Percentiles rank a stretch among this genome's conserved stretches.
These are phyloP conservation scores for Nothoprocta pentlandii DNA, from an alignment of 2,113 vertebrate species.

Conservation along the genomic window DNA sequence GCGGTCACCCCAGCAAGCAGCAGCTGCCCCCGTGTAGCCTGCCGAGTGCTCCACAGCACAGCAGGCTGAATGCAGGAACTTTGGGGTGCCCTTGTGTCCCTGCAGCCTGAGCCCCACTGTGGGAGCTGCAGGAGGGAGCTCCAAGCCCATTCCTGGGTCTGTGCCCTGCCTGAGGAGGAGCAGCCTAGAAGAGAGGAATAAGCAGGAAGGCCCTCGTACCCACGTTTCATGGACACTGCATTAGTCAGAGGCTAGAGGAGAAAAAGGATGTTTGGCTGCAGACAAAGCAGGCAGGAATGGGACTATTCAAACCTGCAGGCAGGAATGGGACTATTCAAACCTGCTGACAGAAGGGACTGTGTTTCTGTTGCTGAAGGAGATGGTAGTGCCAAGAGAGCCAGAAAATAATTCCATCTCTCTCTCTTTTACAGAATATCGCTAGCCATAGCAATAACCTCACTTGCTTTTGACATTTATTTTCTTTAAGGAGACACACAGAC, in stretches of 20 bases:
- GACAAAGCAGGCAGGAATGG: neutral
- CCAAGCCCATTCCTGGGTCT: neutral
- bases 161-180: neutral
- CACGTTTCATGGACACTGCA: neutral
- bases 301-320: too few relatives aligned
- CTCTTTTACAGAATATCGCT: neutral
- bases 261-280: neutral
- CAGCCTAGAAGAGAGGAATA: neutral
- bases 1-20: neutral
- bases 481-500: neutral
- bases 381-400: neutral
- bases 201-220: fast-evolving
- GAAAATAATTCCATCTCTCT: neutral
- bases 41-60: neutral
- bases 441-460: too few relatives aligned
- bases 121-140: too few relatives aligned
- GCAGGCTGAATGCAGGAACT: neutral
- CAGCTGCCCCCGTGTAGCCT: neutral
- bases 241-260: neutral
- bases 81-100: neutral
- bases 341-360: too few relatives aligned
- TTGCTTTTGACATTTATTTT: neutral
- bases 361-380: neutral
- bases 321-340: too few relatives aligned
- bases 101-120: fast-evolving